A percentile compares a stretch with the other conserved stretches of the same genome.
Conservation (phyloP, 2,888 invertebrate genomes). For the Agrotis segetum region DNA sequence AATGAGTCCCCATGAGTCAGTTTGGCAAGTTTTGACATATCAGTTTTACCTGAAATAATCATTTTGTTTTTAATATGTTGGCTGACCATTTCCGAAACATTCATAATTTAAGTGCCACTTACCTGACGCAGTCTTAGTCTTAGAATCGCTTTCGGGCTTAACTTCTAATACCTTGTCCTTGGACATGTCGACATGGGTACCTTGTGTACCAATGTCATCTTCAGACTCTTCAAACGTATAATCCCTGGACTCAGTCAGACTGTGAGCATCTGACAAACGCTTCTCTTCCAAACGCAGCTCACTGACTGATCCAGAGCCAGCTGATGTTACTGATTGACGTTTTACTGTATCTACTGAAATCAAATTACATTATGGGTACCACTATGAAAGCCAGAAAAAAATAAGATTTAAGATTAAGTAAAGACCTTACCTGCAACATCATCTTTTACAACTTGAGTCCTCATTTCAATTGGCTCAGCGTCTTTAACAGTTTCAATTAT, state of each 20-base stretch:
- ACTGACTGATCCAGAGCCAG: constrained; percentile 84
- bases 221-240: constrained; percentile 90
- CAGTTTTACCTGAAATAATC: constrained; percentile 75
- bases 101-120: constrained; percentile 24
- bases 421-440: constrained; percentile 72
- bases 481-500: constrained; percentile 67
- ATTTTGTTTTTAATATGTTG: not conserved
- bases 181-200: constrained; percentile 81
- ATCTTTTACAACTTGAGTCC: constrained; percentile 71
- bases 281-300: constrained; percentile 88
- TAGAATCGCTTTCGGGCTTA: constrained; percentile 76
- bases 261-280: constrained; percentile 87
- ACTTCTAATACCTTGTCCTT: constrained; percentile 77
- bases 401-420: not conserved
- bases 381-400: not conserved
- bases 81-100: not conserved
- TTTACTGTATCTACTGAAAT: constrained; percentile 78
- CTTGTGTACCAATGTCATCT: constrained; percentile 87
- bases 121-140: constrained; percentile 72
- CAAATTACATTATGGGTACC: not conserved
- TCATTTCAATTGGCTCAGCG: constrained; percentile 71
- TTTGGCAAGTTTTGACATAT: constrained; percentile 78
- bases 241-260: constrained; percentile 88
- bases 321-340: constrained; percentile 87
- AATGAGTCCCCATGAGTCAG: constrained; percentile 88